phyloP scores from a whole-genome alignment of 2,888 invertebrate genomes.

The Polia nebulosa region DNA sequence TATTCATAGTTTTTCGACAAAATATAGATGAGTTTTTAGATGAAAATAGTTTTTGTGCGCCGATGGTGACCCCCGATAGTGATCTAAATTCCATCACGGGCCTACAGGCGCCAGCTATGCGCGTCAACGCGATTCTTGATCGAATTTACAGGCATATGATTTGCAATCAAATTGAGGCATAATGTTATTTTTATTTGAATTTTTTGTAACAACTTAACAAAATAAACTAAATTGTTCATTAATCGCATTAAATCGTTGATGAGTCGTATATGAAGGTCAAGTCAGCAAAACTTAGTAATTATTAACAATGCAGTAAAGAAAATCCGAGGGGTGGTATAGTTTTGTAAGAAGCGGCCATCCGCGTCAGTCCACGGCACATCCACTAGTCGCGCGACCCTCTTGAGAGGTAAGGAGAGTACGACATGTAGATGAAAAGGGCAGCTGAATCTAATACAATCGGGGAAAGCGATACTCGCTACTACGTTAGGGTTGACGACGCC shows the following conservation, averaged over 20 bases:
- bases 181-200: background rate
- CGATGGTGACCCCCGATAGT: constrained; percentile 70
- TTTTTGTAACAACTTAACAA: background rate
- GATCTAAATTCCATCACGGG: constrained; percentile 72
- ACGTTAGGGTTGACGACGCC: constrained; percentile 79
- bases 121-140: constrained; percentile 42
- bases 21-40: constrained; percentile 81
- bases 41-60: constrained; percentile 76
- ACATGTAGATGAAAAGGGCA: constrained; percentile 91
- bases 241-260: background rate
- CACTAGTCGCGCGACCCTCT: constrained; percentile 81
- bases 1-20: constrained; percentile 89
- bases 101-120: constrained; percentile 59
- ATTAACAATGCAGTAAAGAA: background rate
- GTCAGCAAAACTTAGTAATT: background rate
- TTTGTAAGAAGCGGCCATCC: constrained; percentile 38
- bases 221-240: background rate
- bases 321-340: constrained; percentile 17
- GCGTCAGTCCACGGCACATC: constrained; percentile 75
- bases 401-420: constrained; percentile 82
- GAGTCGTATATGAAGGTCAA: background rate
- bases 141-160: constrained; percentile 46
- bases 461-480: constrained; percentile 87
- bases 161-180: constrained; percentile 16
- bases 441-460: constrained; percentile 91